Percentiles rank a stretch among this genome's conserved stretches.
phyloP scores from a whole-genome alignment of 2,888 invertebrate species.

The Alviniconcha strummeri region DNA sequence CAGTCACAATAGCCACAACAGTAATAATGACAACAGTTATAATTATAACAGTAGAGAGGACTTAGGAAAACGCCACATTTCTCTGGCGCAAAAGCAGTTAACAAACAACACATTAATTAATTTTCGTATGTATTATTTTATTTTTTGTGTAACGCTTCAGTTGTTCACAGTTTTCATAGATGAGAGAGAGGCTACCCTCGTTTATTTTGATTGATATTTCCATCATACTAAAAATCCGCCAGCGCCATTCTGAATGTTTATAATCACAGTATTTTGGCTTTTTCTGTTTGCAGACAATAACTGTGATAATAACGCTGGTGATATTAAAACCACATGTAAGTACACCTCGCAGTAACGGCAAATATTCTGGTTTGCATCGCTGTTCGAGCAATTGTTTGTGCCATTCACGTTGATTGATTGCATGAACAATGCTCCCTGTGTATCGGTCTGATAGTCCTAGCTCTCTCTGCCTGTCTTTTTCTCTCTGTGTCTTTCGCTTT shows the following conservation, averaged over 20 bases:
- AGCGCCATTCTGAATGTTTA: neutral
- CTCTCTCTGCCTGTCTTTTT: neutral
- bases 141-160: neutral
- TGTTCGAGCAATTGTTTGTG: no score
- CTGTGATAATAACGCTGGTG: slow-evolving; percentile 15
- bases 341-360: neutral
- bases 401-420: no score
- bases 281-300: slow-evolving; percentile 20
- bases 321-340: slow-evolving; percentile 25
- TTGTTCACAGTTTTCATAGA: neutral
- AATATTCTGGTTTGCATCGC: no score
- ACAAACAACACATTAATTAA: no score
- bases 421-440: no score
- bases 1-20: no score
- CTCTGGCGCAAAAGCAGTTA: no score
- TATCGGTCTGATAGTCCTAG: no score
- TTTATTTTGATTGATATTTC: neutral
- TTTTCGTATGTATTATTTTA: neutral
- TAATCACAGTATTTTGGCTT: neutral
- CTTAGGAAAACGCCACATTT: no score
- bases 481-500: neutral
- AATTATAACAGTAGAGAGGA: no score
- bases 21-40: no score
- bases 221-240: no score
- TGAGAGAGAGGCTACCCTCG: neutral